These are phyloP conservation scores for Leguminivora glycinivorella DNA, from an alignment of 1,140 invertebrate genomes.

Conservation along the genomic window DNA sequence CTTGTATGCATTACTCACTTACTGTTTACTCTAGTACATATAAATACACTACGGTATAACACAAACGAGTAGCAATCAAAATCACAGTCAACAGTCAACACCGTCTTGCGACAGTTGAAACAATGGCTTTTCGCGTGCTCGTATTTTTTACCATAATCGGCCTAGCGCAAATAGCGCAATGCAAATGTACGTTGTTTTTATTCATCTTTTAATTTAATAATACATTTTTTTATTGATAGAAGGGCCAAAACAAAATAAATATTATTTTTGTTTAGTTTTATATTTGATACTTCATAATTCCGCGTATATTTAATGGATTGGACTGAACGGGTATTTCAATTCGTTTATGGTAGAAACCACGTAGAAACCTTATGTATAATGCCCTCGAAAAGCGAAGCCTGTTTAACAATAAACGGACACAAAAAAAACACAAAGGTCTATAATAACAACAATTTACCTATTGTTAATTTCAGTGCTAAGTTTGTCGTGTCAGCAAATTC, in stretches of 20 bases:
- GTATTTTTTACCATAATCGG: constrained; percentile 1
- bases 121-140: not conserved
- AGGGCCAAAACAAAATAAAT: too few species aligned
- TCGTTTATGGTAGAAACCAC: too few species aligned
- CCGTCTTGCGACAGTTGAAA: not conserved
- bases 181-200: constrained; percentile 4
- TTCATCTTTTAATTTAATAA: not conserved
- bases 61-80: not conserved
- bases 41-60: not conserved
- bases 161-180: constrained; percentile 4
- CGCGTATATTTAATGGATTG: too few species aligned
- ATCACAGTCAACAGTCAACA: constrained; percentile 2
- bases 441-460: not conserved
- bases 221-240: too few species aligned
- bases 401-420: too few species aligned
- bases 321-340: too few species aligned
- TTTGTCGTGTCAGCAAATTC: constrained; percentile 54
- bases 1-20: not conserved
- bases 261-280: too few species aligned
- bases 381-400: too few species aligned
- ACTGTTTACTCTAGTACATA: constrained; percentile 5
- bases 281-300: too few species aligned
- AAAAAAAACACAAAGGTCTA: too few species aligned
- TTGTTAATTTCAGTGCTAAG: constrained; percentile 47
- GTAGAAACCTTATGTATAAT: too few species aligned